phyloP scores from a whole-genome alignment of 2,113 vertebrate species.

The Stegostoma tigrinum region DNA sequence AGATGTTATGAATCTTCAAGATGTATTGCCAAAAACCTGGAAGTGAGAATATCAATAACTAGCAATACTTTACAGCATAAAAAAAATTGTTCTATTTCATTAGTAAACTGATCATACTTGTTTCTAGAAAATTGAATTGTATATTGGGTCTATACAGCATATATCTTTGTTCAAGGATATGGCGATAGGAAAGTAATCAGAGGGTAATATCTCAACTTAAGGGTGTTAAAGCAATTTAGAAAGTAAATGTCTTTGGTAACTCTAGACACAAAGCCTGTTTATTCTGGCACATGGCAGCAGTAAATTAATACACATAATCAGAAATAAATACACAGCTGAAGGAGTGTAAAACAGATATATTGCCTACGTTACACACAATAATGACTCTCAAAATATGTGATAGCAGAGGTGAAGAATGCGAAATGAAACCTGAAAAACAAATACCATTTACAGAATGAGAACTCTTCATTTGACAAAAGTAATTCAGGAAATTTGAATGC shows the following conservation, averaged over 20 bases:
- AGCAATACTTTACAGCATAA: background rate
- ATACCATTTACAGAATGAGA: background rate
- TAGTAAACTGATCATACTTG: background rate
- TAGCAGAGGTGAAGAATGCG: background rate
- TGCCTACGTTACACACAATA: background rate
- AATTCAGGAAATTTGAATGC: background rate
- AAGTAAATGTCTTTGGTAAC: background rate
- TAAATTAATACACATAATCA: conserved; percentile 28
- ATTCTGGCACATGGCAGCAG: background rate
- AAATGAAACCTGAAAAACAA: background rate
- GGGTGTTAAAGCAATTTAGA: background rate
- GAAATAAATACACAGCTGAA: conserved; percentile 16
- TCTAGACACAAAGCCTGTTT: background rate
- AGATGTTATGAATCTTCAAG: background rate
- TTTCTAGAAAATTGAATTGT: conserved; percentile 28
- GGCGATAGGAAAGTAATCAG: background rate
- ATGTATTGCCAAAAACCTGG: background rate
- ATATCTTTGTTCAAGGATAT: background rate
- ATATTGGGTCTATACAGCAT: background rate
- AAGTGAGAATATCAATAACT: conserved; percentile 3
- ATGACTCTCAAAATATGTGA: background rate
- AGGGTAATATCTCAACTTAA: background rate
- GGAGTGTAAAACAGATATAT: background rate
- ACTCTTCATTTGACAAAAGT: background rate
- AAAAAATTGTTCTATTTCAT: conserved; percentile 16